phyloP scores from a whole-genome alignment of 2,888 invertebrate species.

The Capitulum mitella region DNA sequence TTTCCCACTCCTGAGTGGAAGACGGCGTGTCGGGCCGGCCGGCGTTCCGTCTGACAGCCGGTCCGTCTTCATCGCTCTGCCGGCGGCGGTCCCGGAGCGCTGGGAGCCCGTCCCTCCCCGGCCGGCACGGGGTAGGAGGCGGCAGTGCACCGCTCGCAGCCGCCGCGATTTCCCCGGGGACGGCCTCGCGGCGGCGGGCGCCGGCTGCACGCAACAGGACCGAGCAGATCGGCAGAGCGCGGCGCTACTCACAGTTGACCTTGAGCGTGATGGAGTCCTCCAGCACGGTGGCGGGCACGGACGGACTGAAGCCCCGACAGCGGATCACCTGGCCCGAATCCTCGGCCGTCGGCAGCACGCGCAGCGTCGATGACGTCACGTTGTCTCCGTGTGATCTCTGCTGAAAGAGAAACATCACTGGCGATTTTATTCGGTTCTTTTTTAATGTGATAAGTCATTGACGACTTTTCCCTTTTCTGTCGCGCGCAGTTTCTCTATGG shows the following conservation, averaged over 20 bases:
- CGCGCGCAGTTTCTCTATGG: too few relatives aligned
- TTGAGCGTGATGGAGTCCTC: not conserved
- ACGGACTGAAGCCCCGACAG: not conserved
- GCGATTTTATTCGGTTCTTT: not conserved
- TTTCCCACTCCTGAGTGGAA: too few relatives aligned
- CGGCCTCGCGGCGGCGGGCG: too few relatives aligned
- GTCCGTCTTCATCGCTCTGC: not conserved
- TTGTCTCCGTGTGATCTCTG: not conserved
- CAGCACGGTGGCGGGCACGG: not conserved
- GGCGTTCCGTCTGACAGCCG: not conserved
- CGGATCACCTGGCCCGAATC: constrained; percentile 4
- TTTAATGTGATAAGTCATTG: too few relatives aligned
- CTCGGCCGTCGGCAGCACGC: not conserved
- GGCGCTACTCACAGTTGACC: constrained; percentile 13
- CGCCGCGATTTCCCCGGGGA: too few relatives aligned
- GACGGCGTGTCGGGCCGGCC: too few relatives aligned
- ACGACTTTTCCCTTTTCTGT: not conserved
- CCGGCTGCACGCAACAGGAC: too few relatives aligned
- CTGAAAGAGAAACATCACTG: not conserved
- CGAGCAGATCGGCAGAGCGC: too few relatives aligned
- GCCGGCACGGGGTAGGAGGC: too few relatives aligned
- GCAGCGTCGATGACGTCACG: not conserved
- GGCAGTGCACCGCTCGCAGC: too few relatives aligned
- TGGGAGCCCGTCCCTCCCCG: not conserved
- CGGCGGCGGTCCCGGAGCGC: not conserved